These are phyloP conservation scores for Pimpla rufipes DNA, from an alignment of 2,888 invertebrate species.

Conservation along the genomic window DNA sequence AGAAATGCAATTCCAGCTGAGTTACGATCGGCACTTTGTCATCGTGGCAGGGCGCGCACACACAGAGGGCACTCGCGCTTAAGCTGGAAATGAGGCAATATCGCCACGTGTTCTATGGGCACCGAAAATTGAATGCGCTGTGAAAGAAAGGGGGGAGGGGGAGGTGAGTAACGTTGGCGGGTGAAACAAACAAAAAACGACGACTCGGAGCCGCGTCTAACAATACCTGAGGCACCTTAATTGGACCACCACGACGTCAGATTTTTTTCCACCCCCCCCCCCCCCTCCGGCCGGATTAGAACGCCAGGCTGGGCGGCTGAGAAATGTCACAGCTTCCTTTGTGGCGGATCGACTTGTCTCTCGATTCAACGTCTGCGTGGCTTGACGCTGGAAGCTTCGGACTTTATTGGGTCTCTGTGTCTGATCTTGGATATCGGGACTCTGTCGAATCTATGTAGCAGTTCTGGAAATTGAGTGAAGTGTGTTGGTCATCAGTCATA, in stretches of 20 bases:
- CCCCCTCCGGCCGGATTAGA: no score
- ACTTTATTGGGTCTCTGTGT: no score
- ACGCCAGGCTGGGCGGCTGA: no score
- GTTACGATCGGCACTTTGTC: constrained; percentile 77
- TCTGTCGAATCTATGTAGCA: no score
- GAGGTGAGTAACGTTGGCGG: no score
- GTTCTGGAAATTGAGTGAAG: no score
- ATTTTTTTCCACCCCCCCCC: background rate
- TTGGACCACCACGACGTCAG: background rate
- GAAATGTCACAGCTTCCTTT: no score
- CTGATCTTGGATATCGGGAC: no score
- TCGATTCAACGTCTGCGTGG: no score
- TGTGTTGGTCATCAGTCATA: no score
- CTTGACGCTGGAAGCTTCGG: no score
- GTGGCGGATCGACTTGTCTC: no score
- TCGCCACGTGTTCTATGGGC: constrained; percentile 69
- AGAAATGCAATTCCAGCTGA: constrained; percentile 77
- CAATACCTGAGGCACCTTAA: background rate
- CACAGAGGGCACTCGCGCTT: background rate
- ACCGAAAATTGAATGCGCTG: constrained; percentile 74
- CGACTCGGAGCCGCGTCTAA: background rate
- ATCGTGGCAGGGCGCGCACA: constrained; percentile 62
- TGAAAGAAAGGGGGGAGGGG: background rate
- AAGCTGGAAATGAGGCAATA: constrained; percentile 71
- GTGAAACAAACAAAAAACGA: constrained; percentile 15